These are phyloP conservation scores for Porites lobata DNA, from an alignment of 92 coral and sea anemone species.

Conservation along the genomic window DNA sequence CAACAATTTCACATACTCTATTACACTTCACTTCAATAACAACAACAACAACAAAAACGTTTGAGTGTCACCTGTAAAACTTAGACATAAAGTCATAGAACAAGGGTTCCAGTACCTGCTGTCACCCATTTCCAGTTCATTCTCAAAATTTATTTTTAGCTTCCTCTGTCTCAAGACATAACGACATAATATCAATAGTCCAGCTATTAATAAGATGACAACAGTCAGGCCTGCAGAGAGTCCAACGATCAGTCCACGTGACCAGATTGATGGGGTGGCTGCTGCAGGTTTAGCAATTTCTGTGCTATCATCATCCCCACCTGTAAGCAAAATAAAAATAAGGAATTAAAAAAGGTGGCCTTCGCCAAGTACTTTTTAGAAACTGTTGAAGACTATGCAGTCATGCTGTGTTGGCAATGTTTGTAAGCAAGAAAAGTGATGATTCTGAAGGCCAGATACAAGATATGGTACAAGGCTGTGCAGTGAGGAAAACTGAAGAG, in stretches of 20 bases:
- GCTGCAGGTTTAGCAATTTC: background rate
- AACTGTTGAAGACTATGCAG: too few relatives aligned
- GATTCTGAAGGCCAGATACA: too few relatives aligned
- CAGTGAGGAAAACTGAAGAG: too few relatives aligned
- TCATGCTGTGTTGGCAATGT: too few relatives aligned
- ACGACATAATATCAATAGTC: slow-evolving; percentile 66
- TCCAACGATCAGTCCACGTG: slow-evolving; percentile 82
- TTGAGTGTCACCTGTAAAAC: too few relatives aligned
- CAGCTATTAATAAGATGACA: slow-evolving; percentile 59
- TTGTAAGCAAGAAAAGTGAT: too few relatives aligned
- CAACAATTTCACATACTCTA: too few relatives aligned
- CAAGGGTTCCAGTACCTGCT: slow-evolving; percentile 12
- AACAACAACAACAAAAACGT: too few relatives aligned
- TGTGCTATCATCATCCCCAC: background rate
- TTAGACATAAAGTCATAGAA: background rate
- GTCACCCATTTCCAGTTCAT: slow-evolving; percentile 64
- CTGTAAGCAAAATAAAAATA: background rate
- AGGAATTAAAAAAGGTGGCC: background rate
- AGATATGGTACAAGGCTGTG: too few relatives aligned
- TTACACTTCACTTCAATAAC: too few relatives aligned
- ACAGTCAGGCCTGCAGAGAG: slow-evolving; percentile 84
- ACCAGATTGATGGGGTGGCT: slow-evolving; percentile 48
- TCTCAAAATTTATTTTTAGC: slow-evolving; percentile 90
- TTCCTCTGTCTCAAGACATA: slow-evolving; percentile 70
- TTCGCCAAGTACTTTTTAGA: too few relatives aligned